Percentiles rank a stretch among this genome's conserved stretches.
phyloP scores from a whole-genome alignment of 1,140 invertebrate genomes.

The Bacillus rossius region DNA sequence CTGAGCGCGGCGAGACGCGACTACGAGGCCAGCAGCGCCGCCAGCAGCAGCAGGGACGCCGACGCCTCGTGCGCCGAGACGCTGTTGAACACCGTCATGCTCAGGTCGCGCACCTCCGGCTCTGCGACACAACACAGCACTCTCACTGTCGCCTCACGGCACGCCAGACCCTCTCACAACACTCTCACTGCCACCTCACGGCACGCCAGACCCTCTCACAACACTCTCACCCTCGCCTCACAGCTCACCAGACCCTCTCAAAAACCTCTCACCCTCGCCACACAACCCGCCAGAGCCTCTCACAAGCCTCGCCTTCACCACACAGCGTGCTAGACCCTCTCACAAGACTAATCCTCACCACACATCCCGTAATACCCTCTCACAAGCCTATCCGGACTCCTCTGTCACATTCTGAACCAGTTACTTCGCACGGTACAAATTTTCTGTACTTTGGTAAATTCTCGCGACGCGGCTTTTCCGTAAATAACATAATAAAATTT shows the following conservation, averaged over 20 bases:
- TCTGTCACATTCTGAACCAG: too few species aligned
- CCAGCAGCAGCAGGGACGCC: neutral
- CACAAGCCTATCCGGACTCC: too few species aligned
- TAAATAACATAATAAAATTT: too few species aligned
- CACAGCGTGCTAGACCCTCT: too few species aligned
- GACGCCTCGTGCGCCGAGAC: neutral
- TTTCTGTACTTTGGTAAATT: too few species aligned
- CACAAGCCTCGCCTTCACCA: neutral
- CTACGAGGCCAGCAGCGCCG: neutral
- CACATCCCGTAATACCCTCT: too few species aligned
- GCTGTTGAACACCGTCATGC: conserved; percentile 6
- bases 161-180: neutral
- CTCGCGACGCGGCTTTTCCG: too few species aligned
- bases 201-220: neutral
- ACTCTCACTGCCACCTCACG: too few species aligned
- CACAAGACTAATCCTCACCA: too few species aligned
- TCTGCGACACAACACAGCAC: conserved; percentile 2
- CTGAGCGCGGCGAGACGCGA: neutral
- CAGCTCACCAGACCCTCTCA: neutral
- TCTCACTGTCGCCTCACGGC: neutral
- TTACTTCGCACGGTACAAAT: too few species aligned
- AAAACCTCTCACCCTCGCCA: conserved; percentile 1
- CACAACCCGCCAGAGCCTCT: too few species aligned
- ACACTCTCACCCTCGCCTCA: neutral
- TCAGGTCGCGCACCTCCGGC: conserved; percentile 7